Base-by-base conservation (phyloP, 2,797 vertebrate genomes). In the Acrocephalus scirpaceus region DNA sequence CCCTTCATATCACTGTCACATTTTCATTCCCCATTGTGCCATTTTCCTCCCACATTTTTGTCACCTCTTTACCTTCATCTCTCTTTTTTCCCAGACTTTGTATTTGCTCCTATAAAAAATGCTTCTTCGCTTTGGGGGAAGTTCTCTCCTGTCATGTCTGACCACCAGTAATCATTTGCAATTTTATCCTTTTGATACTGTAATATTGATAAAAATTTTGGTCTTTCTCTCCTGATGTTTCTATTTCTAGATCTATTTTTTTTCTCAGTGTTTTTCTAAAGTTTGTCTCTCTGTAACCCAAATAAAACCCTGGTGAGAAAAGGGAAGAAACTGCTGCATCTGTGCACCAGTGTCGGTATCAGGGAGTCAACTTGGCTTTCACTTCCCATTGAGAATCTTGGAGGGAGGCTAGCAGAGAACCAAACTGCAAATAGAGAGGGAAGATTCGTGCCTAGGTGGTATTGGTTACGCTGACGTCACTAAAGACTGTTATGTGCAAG, bases 361-460 rank as follows among this genome's bases (percentile, higher is more conserved):
- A 83, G 58, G 54, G 90, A 50, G 42, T 82, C 62, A 27, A 14
- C 62, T 53, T 60, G 50, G 86, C 75, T 96, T 96, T 97, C 94
- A 86, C 75, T 96, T 97, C 93, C 88, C 42, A 22, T 26, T 93
- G 56, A 85, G 80, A 67, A 67, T 44, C 5, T 26, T 74, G 75
- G 47, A 54, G 54, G 70, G 62, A 75, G 13, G 11, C 83, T 78
- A 36, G 21, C 78, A 90, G 62, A 79, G 51, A 85, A 10, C 51
- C 65, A 64, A 16, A 42, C 3, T 81, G 26, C 8, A 3, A n/a
- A 40, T 36, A 74, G 29, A 7, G 40, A 44, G 50, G 65, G 69
- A 91, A 54, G 38, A 56, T 58, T n/a, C 0, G 0, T 84, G 65
- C 21, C 40, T 58, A 11, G 34, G 12, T 85, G 40, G 16, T 79